Evolutionary conservation across 2,113 vertebrate genomes (phyloP), one percentile per base, ranked within the genome.

Genomic region (Tupaia chinensis): DNA sequence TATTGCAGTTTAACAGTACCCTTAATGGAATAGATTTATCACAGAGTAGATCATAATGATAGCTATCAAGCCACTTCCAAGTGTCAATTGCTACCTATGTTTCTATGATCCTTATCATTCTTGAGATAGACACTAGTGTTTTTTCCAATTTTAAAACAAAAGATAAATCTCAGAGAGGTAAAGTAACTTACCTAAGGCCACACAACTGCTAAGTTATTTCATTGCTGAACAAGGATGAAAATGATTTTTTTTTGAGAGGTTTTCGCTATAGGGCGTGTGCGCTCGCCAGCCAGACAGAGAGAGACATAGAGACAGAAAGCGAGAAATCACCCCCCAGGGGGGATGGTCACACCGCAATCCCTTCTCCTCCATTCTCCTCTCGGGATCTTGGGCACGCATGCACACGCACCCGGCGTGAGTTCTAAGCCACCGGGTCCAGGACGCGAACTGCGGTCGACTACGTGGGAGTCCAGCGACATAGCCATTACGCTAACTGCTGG

Each of bases 131-230:
- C 58, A n/a, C 60, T 90, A 32, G 56, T 95, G 58, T 87, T 34
- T 94, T 85, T 32, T 25, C 15, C n/a, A 87, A 65, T 82, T 95
- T 93, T 74, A 66, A 93, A 93, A 63, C 53, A 56, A 63, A 58
- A 60, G 10, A 11, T 69, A 80, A 92, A 69, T 29, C 61, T 85
- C 72, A 63, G 44, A 73, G 23, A 81, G 9, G 25, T 72, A 63
- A 78, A 87, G 13, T 60, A 58, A 78, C 34, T 88, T 87, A 56
- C 20, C 22, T 72, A 82, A 93, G 22, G 63, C 56, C 44, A 87
- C 87, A 61, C 6, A 87, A 12, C 32, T 78, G 32, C 23, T 82
- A 78, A 72, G 2, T 78, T 32, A 72, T 78, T 44, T 85, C 77
- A 25, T 34, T 78, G 27, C 13, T 72, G n/a, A 90, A 63, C 11